phyloP scores from a whole-genome alignment of 30 jellyfish, hydroid and myxozoan species.

The Catostylus mosaicus region DNA sequence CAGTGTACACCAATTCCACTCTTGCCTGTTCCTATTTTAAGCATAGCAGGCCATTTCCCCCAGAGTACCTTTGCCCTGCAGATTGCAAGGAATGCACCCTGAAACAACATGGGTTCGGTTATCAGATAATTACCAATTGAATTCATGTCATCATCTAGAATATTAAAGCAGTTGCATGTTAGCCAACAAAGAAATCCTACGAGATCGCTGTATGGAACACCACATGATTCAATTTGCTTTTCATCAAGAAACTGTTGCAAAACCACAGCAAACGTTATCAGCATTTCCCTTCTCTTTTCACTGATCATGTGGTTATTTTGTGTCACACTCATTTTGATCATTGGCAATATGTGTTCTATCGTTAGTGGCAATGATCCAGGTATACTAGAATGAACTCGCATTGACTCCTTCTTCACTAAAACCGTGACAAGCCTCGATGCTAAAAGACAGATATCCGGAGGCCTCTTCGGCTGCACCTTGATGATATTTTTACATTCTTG shows the following conservation, averaged over 20 bases:
- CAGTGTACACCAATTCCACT: too few species aligned
- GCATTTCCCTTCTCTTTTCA: constrained; percentile 77
- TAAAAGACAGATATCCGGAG: constrained; percentile 92
- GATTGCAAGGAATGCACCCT: too few species aligned
- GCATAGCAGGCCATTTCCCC: too few species aligned
- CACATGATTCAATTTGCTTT: constrained; percentile 22
- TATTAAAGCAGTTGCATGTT: constrained; percentile 85
- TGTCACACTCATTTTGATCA: background rate
- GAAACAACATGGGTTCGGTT: too few species aligned
- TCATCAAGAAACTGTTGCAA: constrained; percentile 37
- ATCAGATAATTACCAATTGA: constrained; percentile 69
- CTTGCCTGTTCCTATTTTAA: too few species aligned
- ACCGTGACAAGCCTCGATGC: constrained; percentile 64
- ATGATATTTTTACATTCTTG: constrained; percentile 82
- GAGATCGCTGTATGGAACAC: constrained; percentile 31
- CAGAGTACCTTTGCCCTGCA: too few species aligned
- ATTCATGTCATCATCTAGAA: constrained; percentile 75
- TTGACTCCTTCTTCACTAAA: background rate
- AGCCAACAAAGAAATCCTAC: constrained; percentile 75
- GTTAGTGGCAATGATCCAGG: background rate
- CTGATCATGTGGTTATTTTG: background rate
- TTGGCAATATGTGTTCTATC: background rate
- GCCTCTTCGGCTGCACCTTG: constrained; percentile 83
- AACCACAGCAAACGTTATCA: constrained; percentile 76
- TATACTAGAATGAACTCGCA: background rate